A percentile compares a stretch with the other conserved stretches of the same genome.
These are phyloP conservation scores for Bombus balteatus DNA, from an alignment of 1,140 invertebrate genomes.

Conservation along the genomic window DNA sequence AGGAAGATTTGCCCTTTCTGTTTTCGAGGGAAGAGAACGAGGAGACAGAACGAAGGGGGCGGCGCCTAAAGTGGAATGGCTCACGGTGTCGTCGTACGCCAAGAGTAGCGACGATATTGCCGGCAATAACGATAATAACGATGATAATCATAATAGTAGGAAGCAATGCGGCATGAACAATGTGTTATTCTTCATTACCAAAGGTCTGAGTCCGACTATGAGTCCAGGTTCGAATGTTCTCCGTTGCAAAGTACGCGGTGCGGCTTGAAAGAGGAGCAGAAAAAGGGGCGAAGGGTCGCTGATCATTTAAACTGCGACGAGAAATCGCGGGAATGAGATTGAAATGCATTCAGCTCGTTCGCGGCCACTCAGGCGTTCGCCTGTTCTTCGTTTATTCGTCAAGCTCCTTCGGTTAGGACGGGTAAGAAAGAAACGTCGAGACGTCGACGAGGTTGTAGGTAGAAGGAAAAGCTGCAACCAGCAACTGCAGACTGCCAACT, in stretches of 20 bases:
- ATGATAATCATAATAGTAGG: constrained; percentile 67
- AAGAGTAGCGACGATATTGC: constrained; percentile 36
- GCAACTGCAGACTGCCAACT: constrained; percentile 17
- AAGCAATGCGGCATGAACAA: constrained; percentile 62
- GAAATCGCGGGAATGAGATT: constrained; percentile 64
- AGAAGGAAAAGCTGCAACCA: constrained; percentile 7
- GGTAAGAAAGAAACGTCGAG: constrained; percentile 34
- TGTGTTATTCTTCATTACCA: constrained; percentile 61
- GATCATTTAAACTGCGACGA: constrained; percentile 55
- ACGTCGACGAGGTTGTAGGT: background rate
- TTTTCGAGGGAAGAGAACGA: background rate
- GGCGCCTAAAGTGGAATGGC: background rate
- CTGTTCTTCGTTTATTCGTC: constrained; percentile 23
- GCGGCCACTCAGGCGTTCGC: constrained; percentile 55
- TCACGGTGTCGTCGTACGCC: background rate
- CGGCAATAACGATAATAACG: constrained; percentile 64
- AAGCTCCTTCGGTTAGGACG: background rate
- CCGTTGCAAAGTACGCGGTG: background rate
- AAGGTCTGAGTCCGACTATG: background rate
- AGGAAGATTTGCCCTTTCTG: constrained; percentile 23
- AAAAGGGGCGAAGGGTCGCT: background rate
- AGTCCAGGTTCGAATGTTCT: constrained; percentile 7
- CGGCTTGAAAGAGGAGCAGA: constrained; percentile 5
- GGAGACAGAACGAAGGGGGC: background rate
- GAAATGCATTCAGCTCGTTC: constrained; percentile 64